Conservation (phyloP, 23 tunicate genomes). For the Halocynthia roretzi region DNA sequence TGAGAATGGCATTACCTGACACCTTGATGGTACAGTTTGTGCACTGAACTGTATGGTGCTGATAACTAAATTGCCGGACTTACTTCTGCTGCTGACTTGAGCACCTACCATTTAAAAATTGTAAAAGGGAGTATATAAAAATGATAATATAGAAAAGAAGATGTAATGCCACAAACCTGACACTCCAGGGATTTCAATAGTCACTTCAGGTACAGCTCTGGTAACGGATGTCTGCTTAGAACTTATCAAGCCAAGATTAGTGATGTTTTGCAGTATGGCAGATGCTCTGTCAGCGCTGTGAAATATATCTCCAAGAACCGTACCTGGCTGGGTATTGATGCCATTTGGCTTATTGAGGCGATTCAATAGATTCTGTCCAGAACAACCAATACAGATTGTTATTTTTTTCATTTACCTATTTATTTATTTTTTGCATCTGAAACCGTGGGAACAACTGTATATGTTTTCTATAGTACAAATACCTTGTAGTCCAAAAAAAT, state of each 20-base stretch:
- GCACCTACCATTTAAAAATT: no score
- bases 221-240: neutral
- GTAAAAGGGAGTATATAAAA: no score
- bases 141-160: neutral
- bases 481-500: neutral
- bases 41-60: constrained; percentile 95
- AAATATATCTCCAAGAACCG: constrained; percentile 76
- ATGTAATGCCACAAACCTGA: neutral
- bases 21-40: constrained; percentile 56
- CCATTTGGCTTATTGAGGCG: constrained; percentile 66
- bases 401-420: neutral
- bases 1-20: constrained; percentile 41
- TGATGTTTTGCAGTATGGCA: constrained; percentile 71
- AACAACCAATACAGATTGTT: neutral
- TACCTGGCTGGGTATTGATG: constrained; percentile 58
- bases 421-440: neutral
- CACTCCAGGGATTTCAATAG: constrained; percentile 6
- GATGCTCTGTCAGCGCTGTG: constrained; percentile 67
- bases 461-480: neutral
- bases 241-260: constrained; percentile 46
- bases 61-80: constrained; percentile 55
- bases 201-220: neutral
- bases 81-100: neutral
- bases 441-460: neutral
- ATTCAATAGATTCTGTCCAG: constrained; percentile 47